These are phyloP conservation scores for Elysia chlorotica DNA, from an alignment of 1,140 invertebrate species.

Conservation along the genomic window DNA sequence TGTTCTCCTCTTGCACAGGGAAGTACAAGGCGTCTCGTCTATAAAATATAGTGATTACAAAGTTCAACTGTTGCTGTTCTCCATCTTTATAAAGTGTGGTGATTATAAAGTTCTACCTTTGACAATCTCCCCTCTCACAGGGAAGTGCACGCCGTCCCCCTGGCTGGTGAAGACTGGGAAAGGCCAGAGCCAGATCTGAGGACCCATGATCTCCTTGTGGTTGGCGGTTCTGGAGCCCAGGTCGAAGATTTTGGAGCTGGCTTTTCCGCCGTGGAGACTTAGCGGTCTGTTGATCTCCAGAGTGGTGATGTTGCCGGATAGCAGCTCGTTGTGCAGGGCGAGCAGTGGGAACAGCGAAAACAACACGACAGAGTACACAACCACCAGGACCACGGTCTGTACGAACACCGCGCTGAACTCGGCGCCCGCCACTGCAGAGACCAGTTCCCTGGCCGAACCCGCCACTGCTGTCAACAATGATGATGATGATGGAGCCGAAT, in stretches of 20 bases:
- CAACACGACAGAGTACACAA: conserved; percentile 7
- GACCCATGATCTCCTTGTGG: not conserved
- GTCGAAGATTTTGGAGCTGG: not conserved
- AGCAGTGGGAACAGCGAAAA: conserved; percentile 10
- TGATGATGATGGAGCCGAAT: too few species aligned
- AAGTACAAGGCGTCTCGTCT: too few species aligned
- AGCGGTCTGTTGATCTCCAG: conserved; percentile 3
- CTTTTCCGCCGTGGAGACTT: not conserved
- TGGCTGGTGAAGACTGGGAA: conserved; percentile 5
- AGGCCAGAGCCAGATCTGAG: not conserved
- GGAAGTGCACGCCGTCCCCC: conserved; percentile 3
- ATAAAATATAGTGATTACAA: too few species aligned
- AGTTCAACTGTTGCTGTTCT: too few species aligned
- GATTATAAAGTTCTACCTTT: too few species aligned
- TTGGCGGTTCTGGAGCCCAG: not conserved
- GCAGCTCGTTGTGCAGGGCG: conserved; percentile 21
- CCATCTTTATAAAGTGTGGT: too few species aligned
- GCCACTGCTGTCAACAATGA: too few species aligned
- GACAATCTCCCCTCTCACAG: not conserved
- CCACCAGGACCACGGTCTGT: conserved; percentile 20
- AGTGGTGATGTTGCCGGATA: conserved; percentile 13
- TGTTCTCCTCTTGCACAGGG: too few species aligned
- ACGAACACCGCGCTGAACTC: conserved; percentile 25
- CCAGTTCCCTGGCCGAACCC: conserved; percentile 21
- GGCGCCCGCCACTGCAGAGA: too few species aligned